Evolutionary conservation across 2,888 invertebrate species (phyloP), one percentile per base, ranked within the genome.

Genomic region (Brachycybe producta): DNA sequence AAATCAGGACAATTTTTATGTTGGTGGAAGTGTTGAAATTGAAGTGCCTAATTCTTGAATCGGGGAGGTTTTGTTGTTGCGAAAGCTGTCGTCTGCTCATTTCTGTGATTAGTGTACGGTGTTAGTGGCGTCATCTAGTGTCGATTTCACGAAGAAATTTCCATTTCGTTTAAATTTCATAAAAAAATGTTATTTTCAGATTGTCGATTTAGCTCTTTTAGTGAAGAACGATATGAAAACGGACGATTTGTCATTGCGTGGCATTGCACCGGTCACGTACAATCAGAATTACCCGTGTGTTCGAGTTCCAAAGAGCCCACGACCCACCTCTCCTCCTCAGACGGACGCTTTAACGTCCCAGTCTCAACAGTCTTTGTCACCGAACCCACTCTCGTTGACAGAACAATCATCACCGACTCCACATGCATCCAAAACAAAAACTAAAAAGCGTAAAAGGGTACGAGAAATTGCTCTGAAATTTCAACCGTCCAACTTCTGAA

Each of bases 161-260:
- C n/a, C n/a, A n/a, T n/a, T n/a, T n/a, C n/a, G n/a, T n/a, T n/a
- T n/a, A n/a, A n/a, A n/a, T n/a, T n/a, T n/a, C n/a, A n/a, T n/a
- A 11, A 2, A 15, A 44, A 11, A 30, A 11, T 30, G 8, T 15
- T 17, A 13, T 40, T 27, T 58, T 38, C 59, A 67, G 66, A 78
- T 91, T 51, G 79, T 86, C 2, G 91, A 91, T 67, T 77, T 82
- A 58, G 82, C 85, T 0, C 77, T 90, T 54, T 64, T 90, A 42
- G 79, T 88, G 1, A 73, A 87, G 39, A 77, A 85, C 60, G 88
- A 88, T 52, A 57, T 57, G 52, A 53, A 52, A 8, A 52, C 57
- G 7, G 60, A 59, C 51, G 63, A 67, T 44, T 65, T 66, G 3
- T 51, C 64, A 24, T 50, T 61, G 2, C 58, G 61, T 38, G 57